Conservation (phyloP, 2,113 vertebrate genomes). For the Promerops cafer region DNA sequence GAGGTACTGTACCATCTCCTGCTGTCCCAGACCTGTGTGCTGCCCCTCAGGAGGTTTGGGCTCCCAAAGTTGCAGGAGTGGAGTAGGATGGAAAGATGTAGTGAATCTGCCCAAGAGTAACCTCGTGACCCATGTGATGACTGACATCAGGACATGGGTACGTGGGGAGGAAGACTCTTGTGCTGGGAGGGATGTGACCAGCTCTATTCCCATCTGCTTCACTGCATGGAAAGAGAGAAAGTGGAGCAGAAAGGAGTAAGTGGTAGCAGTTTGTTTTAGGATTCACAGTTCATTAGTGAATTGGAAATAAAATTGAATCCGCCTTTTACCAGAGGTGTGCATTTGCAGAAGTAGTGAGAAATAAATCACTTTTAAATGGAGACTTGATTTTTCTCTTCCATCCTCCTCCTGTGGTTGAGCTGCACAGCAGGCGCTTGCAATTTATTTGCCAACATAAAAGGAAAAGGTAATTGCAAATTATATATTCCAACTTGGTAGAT, state of each 20-base stretch:
- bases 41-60: background rate
- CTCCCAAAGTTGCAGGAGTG: rapidly evolving
- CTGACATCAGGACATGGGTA: background rate
- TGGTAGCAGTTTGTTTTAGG: background rate
- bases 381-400: background rate
- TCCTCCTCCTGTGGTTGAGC: background rate
- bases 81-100: background rate
- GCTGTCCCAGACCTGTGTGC: background rate
- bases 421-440: background rate
- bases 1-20: background rate
- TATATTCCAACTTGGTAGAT: background rate
- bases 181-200: background rate
- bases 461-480: background rate
- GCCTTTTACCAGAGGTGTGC: rapidly evolving
- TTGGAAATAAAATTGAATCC: background rate
- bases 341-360: background rate
- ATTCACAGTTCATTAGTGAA: background rate
- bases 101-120: background rate
- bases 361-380: background rate
- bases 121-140: rapidly evolving
- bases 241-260: background rate
- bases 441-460: background rate
- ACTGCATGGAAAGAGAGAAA: background rate
- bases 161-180: background rate
- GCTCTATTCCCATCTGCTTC: background rate